Evolutionary conservation across 2,113 vertebrate genomes (phyloP).

Genomic region (Ammodytes dubius): DNA sequence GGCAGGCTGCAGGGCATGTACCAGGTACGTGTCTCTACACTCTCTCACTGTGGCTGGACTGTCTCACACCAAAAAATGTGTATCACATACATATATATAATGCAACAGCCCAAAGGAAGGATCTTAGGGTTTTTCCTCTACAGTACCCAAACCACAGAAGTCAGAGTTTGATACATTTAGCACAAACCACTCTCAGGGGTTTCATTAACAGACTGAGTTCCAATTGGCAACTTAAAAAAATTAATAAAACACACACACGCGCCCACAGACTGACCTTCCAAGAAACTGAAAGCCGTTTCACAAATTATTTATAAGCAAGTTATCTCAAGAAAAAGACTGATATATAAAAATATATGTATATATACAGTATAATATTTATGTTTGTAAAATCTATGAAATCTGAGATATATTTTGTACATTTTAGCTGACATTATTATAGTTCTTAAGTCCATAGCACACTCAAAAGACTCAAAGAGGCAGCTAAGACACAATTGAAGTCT

Average conservation of each 20-base stretch:
- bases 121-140: neutral
- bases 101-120: neutral
- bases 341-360: neutral
- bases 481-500: constrained; percentile 28
- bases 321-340: constrained; percentile 25
- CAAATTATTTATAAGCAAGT: constrained; percentile 42
- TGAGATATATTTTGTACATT: constrained; percentile 1
- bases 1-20: constrained; percentile 95
- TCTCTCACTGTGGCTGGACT: neutral
- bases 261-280: constrained; percentile 36
- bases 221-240: constrained; percentile 28
- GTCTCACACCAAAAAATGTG: constrained; percentile 3
- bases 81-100: neutral
- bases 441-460: constrained; percentile 15
- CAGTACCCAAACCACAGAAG: neutral
- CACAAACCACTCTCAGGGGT: neutral
- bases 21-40: constrained; percentile 84
- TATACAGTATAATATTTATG: neutral
- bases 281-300: constrained; percentile 17
- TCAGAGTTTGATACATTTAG: constrained; percentile 1
- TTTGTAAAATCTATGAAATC: constrained; percentile 19
- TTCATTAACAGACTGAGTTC: constrained; percentile 5
- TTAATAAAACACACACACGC: neutral
- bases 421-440: constrained; percentile 2
- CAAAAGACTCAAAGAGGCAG: constrained; percentile 8